Evolutionary conservation across 1,140 invertebrate species (phyloP), one percentile per base, ranked within the genome.

Genomic region (Trichoplusia ni): DNA sequence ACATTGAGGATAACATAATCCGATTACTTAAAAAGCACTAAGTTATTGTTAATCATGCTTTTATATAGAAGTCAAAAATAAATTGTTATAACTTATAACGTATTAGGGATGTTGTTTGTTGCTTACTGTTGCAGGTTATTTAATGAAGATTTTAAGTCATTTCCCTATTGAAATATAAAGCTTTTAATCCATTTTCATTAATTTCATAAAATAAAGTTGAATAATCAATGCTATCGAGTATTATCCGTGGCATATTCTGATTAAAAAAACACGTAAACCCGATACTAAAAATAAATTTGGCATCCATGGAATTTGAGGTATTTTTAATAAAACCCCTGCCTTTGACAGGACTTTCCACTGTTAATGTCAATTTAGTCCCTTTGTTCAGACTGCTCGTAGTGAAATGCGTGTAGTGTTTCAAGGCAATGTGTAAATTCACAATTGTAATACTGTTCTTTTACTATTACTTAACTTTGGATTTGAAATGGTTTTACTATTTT

Each of bases 291-390:
- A 47, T 31, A 27, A 46, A 46, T 27, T 25, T 25, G 44, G 2
- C 42, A 29, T 11, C 13, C 25, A 47, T 16, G 44, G 25, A 23
- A 54, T 21, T 13, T n/a, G 18, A 37, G 29, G 56, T 35, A 60
- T 60, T 60, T 60, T 60, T 60, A 60, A 60, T 60, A 60, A 35
- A 59, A 44, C 29, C 31, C 49, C 14, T 21, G 11, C 4, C 49
- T 54, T 37, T 54, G 49, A 37, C 31, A 13, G 31, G 35, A 14
- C 7, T 25, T 2, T 21, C 31, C 37, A 18, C 25, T 11, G 18
- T 14, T 54, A 54, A 54, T 33, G 44, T 47, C 44, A 31, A 47
- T 29, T 47, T 47, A 47, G 44, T 29, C 25, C 44, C 25, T 46
- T 47, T 47, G 44, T 47, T 31, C 18, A 29, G 8, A 33, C 11